Percentiles rank a stretch among this genome's conserved stretches.
Conservation (phyloP, 2,797 vertebrate species). For the Menidia menidia region DNA sequence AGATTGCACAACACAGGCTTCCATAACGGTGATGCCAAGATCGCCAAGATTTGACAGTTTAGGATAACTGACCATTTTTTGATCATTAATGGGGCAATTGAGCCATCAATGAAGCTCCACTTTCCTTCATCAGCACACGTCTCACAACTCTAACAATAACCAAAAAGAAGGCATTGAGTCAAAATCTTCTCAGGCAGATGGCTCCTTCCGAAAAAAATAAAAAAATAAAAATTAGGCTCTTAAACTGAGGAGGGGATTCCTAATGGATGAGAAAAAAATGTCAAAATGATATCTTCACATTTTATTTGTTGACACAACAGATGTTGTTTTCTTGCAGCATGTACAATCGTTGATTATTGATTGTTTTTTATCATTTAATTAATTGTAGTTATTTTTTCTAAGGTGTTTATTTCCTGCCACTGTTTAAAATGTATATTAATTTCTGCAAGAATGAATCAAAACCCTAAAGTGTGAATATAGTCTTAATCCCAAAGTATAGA, state of each 20-base stretch:
- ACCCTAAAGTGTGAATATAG: not conserved
- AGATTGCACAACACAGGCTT: slow-evolving; percentile 1
- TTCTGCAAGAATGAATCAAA: not conserved
- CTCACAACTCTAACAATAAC: slow-evolving; percentile 27
- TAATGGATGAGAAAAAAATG: slow-evolving; percentile 8
- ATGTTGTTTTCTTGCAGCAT: not conserved
- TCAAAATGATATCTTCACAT: slow-evolving; percentile 19
- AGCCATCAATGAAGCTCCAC: slow-evolving; percentile 34
- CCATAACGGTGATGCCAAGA: slow-evolving; percentile 8
- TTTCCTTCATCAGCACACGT: slow-evolving; percentile 50
- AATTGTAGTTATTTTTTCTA: not conserved
- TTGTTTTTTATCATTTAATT: not conserved
- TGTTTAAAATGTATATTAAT: not conserved
- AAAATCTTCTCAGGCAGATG: slow-evolving; percentile 32
- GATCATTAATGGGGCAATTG: slow-evolving; percentile 44
- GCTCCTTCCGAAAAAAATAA: not conserved
- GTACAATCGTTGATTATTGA: not conserved
- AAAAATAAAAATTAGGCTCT: slow-evolving; percentile 3
- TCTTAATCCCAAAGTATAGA: no score
- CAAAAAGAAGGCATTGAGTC: slow-evolving; percentile 39
- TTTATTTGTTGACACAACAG: not conserved
- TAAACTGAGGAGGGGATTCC: slow-evolving; percentile 14
- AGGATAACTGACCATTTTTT: slow-evolving; percentile 21
- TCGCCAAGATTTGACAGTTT: slow-evolving; percentile 20
- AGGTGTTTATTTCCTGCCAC: not conserved